Evolutionary conservation across 2,888 invertebrate genomes (phyloP).

Genomic region (Drosophila demipolita): DNA sequence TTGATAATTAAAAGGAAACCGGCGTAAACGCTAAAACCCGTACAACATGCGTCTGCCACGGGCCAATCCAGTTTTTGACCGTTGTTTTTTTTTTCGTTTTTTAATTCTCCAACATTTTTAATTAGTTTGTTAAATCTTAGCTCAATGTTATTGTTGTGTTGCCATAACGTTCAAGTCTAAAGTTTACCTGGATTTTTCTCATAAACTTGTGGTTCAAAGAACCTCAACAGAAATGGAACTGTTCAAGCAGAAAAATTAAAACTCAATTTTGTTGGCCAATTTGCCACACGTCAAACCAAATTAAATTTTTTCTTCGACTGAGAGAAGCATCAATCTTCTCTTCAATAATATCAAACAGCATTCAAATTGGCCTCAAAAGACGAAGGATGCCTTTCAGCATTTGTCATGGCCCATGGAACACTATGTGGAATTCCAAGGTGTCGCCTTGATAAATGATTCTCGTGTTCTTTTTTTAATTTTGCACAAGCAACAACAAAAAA

Average conservation of each 20-base stretch:
- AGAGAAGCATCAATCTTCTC: slow-evolving; percentile 64
- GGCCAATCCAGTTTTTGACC: slow-evolving; percentile 77
- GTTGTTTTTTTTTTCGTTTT: slow-evolving; percentile 20
- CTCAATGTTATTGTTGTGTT: slow-evolving; percentile 25
- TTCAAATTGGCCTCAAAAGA: slow-evolving; percentile 58
- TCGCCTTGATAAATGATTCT: slow-evolving; percentile 71
- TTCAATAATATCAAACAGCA: slow-evolving; percentile 61
- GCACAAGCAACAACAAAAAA: slow-evolving; percentile 30
- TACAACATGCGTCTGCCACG: slow-evolving; percentile 82
- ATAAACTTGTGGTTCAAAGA: slow-evolving; percentile 61
- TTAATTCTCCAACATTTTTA: slow-evolving; percentile 52
- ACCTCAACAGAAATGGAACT: slow-evolving; percentile 31
- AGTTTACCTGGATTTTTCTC: slow-evolving; percentile 54
- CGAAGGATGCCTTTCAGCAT: slow-evolving; percentile 37
- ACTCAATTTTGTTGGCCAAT: slow-evolving; percentile 34
- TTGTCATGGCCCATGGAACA: slow-evolving; percentile 38
- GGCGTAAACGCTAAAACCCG: slow-evolving; percentile 55
- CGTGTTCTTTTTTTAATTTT: slow-evolving; percentile 63
- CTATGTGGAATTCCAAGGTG: slow-evolving; percentile 47
- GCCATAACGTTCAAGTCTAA: slow-evolving; percentile 47
- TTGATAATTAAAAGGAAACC: slow-evolving; percentile 80
- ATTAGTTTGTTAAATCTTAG: slow-evolving; percentile 57
- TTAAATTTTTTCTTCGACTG: slow-evolving; percentile 19
- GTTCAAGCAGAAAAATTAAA: slow-evolving; percentile 1
- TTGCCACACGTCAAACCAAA: slow-evolving; percentile 45